These are phyloP conservation scores for Tetheella fluctuosa DNA, from an alignment of 2,888 invertebrate genomes.

Conservation along the genomic window DNA sequence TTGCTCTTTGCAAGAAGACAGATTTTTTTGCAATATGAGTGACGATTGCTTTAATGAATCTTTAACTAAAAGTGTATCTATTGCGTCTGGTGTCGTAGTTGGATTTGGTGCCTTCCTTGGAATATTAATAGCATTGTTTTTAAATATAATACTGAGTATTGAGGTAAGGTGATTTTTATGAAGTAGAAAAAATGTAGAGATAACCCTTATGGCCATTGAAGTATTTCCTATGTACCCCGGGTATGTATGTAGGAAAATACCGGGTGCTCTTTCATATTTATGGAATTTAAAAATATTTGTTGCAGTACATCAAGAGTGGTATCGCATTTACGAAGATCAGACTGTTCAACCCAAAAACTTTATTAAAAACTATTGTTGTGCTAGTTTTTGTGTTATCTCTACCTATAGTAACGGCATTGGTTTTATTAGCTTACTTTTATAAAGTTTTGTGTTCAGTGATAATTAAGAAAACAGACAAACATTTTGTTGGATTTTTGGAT, in stretches of 20 bases:
- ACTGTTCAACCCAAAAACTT: slow-evolving; percentile 22
- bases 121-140: slow-evolving; percentile 37
- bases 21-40: not conserved
- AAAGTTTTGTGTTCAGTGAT: slow-evolving; percentile 54
- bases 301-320: not conserved
- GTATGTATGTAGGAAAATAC: too few species aligned
- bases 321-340: slow-evolving; percentile 1
- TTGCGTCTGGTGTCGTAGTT: slow-evolving; percentile 25
- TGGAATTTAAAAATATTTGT: slow-evolving; percentile 5
- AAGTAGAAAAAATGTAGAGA: not conserved
- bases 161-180: not conserved
- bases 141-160: slow-evolving; percentile 14
- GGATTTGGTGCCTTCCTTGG: slow-evolving; percentile 45
- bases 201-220: too few species aligned
- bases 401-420: slow-evolving; percentile 42
- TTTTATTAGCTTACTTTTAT: slow-evolving; percentile 45
- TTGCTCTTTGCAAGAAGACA: slow-evolving; percentile 2
- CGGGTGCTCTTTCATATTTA: too few species aligned
- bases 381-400: slow-evolving; percentile 37
- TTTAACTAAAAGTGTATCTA: slow-evolving; percentile 15
- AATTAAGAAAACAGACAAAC: slow-evolving; percentile 52
- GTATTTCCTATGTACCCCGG: not conserved
- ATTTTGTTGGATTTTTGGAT: slow-evolving; percentile 74
- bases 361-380: slow-evolving; percentile 33
- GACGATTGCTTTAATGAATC: slow-evolving; percentile 10